A percentile compares a stretch with the other conserved stretches of the same genome.
Conservation (phyloP, 2,797 vertebrate species). For the Harpagifer antarcticus region DNA sequence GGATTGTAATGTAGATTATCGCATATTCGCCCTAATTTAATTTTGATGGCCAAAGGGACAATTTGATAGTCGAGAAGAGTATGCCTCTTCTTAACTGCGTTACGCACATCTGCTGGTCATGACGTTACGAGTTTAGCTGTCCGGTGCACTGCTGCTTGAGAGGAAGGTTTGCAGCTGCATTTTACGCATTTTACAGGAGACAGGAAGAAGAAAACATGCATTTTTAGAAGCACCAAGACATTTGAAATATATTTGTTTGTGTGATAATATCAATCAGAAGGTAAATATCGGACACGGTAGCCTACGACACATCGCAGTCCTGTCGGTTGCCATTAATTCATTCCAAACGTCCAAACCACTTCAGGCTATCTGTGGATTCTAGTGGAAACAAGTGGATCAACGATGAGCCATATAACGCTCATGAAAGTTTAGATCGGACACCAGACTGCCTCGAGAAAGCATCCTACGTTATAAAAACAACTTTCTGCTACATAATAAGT, state of each 20-base stretch:
- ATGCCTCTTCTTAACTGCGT: constrained; percentile 63
- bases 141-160: constrained; percentile 25
- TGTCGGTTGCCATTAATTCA: neutral
- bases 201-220: neutral
- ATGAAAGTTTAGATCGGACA: neutral
- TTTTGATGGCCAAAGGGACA: constrained; percentile 75
- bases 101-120: constrained; percentile 43
- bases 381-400: neutral
- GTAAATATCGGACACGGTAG: neutral
- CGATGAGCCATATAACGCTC: neutral
- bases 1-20: constrained; percentile 85
- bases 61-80: constrained; percentile 68
- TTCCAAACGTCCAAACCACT: constrained; percentile 9
- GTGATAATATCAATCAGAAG: neutral
- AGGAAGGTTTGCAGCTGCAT: constrained; percentile 8
- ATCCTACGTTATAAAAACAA: neutral
- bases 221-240: neutral
- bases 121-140: constrained; percentile 40
- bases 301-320: too few relatives aligned
- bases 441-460: neutral
- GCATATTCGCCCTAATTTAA: constrained; percentile 79
- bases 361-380: neutral
- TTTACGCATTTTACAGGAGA: constrained; percentile 19
- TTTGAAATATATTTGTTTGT: accelerated
- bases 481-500: neutral